Percentiles rank a stretch among this genome's conserved stretches.
These are phyloP conservation scores for human DNA, from an alignment of 2,113 vertebrate species.

Conservation along the genomic window DNA sequence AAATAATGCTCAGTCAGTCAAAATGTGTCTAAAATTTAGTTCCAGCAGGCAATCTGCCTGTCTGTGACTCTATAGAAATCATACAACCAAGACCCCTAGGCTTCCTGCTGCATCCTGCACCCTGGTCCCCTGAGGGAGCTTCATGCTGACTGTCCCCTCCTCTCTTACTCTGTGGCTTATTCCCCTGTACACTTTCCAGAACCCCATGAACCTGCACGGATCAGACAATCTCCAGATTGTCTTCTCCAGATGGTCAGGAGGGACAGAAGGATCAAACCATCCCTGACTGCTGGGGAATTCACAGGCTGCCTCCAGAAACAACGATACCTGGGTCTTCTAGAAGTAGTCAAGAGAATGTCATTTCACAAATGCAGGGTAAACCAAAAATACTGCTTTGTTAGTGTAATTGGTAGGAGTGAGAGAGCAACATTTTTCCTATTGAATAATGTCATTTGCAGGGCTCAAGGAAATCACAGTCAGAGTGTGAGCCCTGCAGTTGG, in stretches of 20 bases:
- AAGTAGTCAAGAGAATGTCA: background rate
- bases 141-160: background rate
- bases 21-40: background rate
- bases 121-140: background rate
- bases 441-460: background rate
- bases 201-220: background rate
- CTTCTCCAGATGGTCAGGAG: background rate
- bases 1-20: background rate
- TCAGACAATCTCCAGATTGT: background rate
- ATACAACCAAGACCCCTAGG: background rate
- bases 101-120: fast-evolving
- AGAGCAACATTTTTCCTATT: background rate
- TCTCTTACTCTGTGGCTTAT: background rate
- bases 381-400: too few relatives aligned
- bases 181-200: background rate
- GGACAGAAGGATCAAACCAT: background rate
- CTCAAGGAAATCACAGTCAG: background rate
- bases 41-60: background rate
- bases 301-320: background rate
- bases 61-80: background rate
- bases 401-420: background rate
- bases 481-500: background rate
- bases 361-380: background rate
- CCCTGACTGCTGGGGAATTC: background rate
- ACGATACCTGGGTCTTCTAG: background rate